Evolutionary conservation across 2,797 vertebrate genomes (phyloP).

Genomic region (Lophius americanus): DNA sequence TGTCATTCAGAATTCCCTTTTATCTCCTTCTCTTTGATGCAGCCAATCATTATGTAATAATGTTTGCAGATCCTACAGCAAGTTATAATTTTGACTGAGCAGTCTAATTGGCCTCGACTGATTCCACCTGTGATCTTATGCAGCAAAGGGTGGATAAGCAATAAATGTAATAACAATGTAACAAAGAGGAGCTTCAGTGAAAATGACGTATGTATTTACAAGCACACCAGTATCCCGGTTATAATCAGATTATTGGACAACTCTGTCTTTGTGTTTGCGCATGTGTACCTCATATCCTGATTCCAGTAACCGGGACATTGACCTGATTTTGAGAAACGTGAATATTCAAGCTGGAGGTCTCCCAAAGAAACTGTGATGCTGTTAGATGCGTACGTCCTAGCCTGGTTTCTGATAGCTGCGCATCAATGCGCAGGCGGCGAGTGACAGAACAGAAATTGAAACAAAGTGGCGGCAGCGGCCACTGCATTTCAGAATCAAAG

Average conservation of each 20-base stretch:
- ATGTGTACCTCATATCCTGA: too few species aligned
- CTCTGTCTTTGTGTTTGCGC: too few species aligned
- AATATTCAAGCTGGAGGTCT: too few species aligned
- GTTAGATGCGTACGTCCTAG: too few species aligned
- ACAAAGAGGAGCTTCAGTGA: neutral
- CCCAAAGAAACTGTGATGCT: too few species aligned
- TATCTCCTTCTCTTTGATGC: constrained; percentile 36
- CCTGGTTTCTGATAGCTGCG: too few species aligned
- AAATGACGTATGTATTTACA: neutral
- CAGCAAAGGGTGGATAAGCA: neutral
- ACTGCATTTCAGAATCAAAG: too few species aligned
- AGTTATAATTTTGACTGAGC: constrained; percentile 13
- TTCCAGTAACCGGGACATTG: too few species aligned
- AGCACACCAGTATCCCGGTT: neutral
- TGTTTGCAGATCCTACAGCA: constrained; percentile 19
- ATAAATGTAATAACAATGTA: neutral
- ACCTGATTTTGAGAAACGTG: too few species aligned
- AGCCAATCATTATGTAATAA: constrained; percentile 4
- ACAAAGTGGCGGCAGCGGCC: too few species aligned
- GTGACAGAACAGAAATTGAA: too few species aligned
- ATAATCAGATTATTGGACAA: neutral
- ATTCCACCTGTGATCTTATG: neutral
- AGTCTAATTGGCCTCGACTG: neutral
- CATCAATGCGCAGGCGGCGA: too few species aligned
- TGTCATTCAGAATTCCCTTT: constrained; percentile 46